These are phyloP conservation scores for Sebastes taczanowskii DNA, from an alignment of 2,797 vertebrate species.

Conservation along the genomic window DNA sequence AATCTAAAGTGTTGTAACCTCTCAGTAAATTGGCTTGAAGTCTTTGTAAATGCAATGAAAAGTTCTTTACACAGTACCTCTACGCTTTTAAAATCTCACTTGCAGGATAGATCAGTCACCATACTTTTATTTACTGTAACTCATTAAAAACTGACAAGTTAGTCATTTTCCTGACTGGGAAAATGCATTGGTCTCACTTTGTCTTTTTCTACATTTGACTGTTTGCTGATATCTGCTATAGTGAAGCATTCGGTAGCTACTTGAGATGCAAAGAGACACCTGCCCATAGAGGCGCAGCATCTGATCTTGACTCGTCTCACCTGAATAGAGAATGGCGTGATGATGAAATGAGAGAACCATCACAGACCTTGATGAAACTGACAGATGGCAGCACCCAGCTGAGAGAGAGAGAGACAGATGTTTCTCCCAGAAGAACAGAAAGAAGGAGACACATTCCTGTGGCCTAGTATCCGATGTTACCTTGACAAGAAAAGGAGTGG, in stretches of 20 bases:
- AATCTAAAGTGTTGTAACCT: background rate
- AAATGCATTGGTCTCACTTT: background rate
- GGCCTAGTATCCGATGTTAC: background rate
- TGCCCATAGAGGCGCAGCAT: slow-evolving; percentile 13
- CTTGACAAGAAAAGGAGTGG: background rate
- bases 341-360: slow-evolving; percentile 46
- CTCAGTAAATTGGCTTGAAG: background rate
- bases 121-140: background rate
- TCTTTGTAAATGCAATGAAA: background rate
- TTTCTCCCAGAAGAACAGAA: background rate
- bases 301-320: slow-evolving; percentile 41
- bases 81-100: background rate
- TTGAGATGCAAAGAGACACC: slow-evolving; percentile 49
- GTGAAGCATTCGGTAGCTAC: slow-evolving; percentile 1
- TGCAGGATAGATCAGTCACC: background rate
- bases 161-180: background rate
- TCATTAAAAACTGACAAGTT: background rate
- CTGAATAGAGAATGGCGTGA: slow-evolving; percentile 20
- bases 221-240: background rate
- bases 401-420: background rate
- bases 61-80: background rate
- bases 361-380: slow-evolving; percentile 17
- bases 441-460: background rate
- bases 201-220: background rate
- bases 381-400: slow-evolving; percentile 43